These are phyloP conservation scores for Zootermopsis nevadensis DNA, from an alignment of 2,888 invertebrate species.

Conservation along the genomic window DNA sequence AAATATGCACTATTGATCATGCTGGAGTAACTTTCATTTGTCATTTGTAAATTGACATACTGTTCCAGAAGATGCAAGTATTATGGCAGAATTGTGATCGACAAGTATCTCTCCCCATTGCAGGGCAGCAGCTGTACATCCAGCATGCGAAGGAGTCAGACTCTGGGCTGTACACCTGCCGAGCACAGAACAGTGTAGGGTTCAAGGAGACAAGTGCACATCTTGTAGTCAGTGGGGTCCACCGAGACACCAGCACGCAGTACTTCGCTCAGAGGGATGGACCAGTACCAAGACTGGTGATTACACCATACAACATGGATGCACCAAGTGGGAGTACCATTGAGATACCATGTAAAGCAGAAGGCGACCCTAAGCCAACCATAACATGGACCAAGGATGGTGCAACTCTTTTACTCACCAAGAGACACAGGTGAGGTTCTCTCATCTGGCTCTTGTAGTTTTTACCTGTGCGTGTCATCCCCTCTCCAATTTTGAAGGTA, in stretches of 20 bases:
- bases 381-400: constrained; percentile 91
- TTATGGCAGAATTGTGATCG: not conserved
- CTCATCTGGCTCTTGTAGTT: too few relatives aligned
- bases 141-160: constrained; percentile 74
- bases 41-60: too few relatives aligned
- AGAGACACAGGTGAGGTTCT: constrained; percentile 56
- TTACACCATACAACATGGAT: constrained; percentile 81
- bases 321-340: constrained; percentile 79
- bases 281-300: constrained; percentile 72
- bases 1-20: too few relatives aligned
- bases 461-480: too few relatives aligned
- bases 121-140: constrained; percentile 68
- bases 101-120: not conserved
- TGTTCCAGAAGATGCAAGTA: not conserved
- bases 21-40: too few relatives aligned
- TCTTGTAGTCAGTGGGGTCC: constrained; percentile 54
- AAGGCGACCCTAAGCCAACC: constrained; percentile 79
- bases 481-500: too few relatives aligned
- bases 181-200: constrained; percentile 82
- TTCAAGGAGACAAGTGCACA: constrained; percentile 74
- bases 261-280: constrained; percentile 58
- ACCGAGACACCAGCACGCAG: not conserved
- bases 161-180: constrained; percentile 80
- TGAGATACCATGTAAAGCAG: constrained; percentile 85
- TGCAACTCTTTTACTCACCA: constrained; percentile 62